A percentile compares a stretch with the other conserved stretches of the same genome.
These are phyloP conservation scores for Micronycteris hirsuta DNA, from an alignment of 2,113 vertebrate species.

Conservation along the genomic window DNA sequence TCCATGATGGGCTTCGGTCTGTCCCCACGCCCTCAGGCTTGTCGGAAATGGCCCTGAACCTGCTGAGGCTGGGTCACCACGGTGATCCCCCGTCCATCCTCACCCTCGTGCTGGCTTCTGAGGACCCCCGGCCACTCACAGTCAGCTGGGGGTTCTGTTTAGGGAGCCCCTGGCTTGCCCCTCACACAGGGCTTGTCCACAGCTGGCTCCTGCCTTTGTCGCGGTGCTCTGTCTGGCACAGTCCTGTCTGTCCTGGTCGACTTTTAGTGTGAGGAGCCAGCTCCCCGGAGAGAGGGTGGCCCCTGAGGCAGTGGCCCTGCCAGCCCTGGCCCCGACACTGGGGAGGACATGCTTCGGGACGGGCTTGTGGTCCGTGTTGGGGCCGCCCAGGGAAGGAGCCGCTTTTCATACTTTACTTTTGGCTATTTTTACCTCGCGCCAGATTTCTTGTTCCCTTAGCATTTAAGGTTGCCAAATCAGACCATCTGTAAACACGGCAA, in stretches of 20 bases:
- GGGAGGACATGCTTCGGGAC: background rate
- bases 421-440: constrained; percentile 76
- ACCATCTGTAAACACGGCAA: constrained; percentile 82
- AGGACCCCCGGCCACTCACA: background rate
- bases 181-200: background rate
- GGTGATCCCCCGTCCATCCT: background rate
- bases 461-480: constrained; percentile 81
- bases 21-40: background rate
- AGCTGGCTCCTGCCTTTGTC: background rate
- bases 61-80: background rate
- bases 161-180: background rate
- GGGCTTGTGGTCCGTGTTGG: constrained; percentile 41
- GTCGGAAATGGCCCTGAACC: background rate
- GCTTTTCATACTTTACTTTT: constrained; percentile 76
- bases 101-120: background rate
- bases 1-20: background rate
- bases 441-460: constrained; percentile 78
- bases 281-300: background rate
- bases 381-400: constrained; percentile 46
- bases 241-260: background rate
- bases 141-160: background rate
- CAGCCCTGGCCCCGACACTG: constrained; percentile 38
- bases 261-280: background rate
- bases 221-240: background rate
- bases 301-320: background rate